Percentiles rank a stretch among this genome's conserved stretches.
These are phyloP conservation scores for Liasis olivaceus DNA, from an alignment of 2,797 vertebrate genomes.

Conservation along the genomic window DNA sequence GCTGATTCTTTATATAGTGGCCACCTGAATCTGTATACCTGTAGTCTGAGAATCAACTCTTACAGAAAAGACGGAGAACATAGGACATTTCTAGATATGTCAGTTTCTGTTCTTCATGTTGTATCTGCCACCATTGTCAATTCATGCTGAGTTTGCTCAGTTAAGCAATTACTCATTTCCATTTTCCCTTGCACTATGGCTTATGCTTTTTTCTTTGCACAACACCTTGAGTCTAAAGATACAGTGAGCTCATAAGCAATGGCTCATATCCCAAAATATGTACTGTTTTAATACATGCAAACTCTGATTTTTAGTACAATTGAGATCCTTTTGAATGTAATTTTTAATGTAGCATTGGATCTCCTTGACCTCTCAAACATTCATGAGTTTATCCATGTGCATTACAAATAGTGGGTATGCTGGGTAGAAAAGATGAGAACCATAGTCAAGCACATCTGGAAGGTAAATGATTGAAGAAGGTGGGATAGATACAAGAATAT, in stretches of 20 bases:
- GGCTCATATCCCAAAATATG: not conserved
- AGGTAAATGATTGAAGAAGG: no score
- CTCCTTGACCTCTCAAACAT: not conserved
- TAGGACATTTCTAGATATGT: not conserved
- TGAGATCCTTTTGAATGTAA: not conserved
- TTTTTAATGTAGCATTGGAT: not conserved
- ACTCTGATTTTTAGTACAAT: not conserved
- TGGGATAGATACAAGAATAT: no score
- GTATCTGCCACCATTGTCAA: not conserved
- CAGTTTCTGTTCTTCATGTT: not conserved
- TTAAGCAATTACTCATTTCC: not conserved
- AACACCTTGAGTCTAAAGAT: not conserved
- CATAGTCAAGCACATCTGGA: no score
- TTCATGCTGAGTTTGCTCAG: not conserved
- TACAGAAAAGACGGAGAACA: not conserved
- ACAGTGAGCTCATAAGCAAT: not conserved
- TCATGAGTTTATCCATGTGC: not conserved
- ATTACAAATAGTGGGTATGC: not conserved
- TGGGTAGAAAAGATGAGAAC: no score
- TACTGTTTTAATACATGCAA: not conserved
- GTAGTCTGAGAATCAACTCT: no score
- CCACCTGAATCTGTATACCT: no score
- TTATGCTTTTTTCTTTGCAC: not conserved
- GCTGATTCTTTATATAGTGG: no score
- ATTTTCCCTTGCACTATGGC: not conserved